A percentile compares a stretch with the other conserved stretches of the same genome.
phyloP scores from a whole-genome alignment of 1,140 invertebrate genomes.

The Eupeodes corollae region DNA sequence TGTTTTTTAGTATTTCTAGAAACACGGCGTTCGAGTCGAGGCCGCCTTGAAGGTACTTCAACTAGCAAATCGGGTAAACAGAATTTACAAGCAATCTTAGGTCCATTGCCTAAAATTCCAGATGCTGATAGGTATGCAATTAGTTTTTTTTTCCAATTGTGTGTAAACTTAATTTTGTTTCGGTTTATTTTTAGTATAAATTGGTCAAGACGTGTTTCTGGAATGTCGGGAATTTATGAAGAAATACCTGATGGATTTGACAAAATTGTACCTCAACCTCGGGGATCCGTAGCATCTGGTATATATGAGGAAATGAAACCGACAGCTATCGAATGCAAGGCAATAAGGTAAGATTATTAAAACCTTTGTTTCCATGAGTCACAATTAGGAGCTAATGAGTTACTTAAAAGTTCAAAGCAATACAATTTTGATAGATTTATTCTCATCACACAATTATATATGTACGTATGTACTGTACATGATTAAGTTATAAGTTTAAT shows the following conservation, averaged over 20 bases:
- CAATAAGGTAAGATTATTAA: conserved; percentile 1
- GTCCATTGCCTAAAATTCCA: conserved; percentile 27
- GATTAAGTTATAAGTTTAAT: too few relatives aligned
- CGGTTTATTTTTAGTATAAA: conserved; percentile 14
- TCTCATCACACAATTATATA: too few relatives aligned
- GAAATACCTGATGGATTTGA: conserved; percentile 26
- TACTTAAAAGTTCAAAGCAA: too few relatives aligned
- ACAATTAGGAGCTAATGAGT: too few relatives aligned
- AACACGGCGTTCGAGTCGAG: conserved; percentile 23
- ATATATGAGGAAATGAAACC: conserved; percentile 36
- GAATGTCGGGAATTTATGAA: conserved; percentile 33
- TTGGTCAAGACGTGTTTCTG: conserved; percentile 14
- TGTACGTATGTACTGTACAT: too few relatives aligned
- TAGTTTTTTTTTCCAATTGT: not conserved
- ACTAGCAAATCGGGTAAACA: not conserved
- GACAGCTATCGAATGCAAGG: conserved; percentile 6
- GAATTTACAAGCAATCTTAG: conserved; percentile 6
- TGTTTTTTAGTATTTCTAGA: conserved; percentile 21
- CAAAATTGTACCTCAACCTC: conserved; percentile 3
- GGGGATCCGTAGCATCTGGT: conserved; percentile 30
- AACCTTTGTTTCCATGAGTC: not conserved
- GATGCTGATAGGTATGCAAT: conserved; percentile 1
- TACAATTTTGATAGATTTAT: too few relatives aligned
- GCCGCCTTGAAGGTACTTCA: not conserved
- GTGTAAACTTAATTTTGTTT: too few relatives aligned